Evolutionary conservation across 2,797 vertebrate genomes (phyloP).

Genomic region (Sebastes hubbsi): DNA sequence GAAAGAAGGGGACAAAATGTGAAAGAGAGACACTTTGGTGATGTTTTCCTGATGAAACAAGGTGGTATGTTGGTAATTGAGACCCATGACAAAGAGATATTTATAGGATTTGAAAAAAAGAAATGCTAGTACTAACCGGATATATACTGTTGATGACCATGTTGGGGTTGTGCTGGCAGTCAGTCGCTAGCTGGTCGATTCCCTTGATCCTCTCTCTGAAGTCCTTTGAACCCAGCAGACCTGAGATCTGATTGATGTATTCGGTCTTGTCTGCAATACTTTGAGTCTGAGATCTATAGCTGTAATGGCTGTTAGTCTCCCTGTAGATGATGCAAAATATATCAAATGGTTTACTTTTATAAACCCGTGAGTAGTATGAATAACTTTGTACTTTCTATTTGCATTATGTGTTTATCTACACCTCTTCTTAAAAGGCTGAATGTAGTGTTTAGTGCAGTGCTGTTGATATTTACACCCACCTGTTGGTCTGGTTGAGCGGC

Average conservation of each 20-base stretch:
- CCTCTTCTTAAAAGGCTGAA: background rate
- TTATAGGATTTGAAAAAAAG: background rate
- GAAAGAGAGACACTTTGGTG: background rate
- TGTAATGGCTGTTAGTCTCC: slow-evolving; percentile 71
- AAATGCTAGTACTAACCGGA: slow-evolving; percentile 67
- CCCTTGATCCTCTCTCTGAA: slow-evolving; percentile 91
- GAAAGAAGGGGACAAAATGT: slow-evolving; percentile 2
- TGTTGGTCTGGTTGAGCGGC: slow-evolving; percentile 78
- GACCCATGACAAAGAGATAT: background rate
- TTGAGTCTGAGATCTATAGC: slow-evolving; percentile 78
- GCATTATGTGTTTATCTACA: background rate
- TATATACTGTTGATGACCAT: slow-evolving; percentile 87
- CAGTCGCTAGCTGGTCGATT: slow-evolving; percentile 87
- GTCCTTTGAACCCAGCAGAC: slow-evolving; percentile 87
- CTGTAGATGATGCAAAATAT: slow-evolving; percentile 51
- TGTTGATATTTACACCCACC: slow-evolving; percentile 72
- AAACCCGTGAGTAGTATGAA: background rate
- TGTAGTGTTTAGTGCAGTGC: background rate
- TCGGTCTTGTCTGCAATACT: slow-evolving; percentile 88
- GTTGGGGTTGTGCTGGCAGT: slow-evolving; percentile 86
- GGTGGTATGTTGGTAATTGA: background rate
- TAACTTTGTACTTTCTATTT: background rate
- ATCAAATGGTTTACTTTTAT: background rate
- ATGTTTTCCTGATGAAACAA: background rate
- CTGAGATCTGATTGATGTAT: slow-evolving; percentile 84